These are phyloP conservation scores for Grapholita molesta DNA, from an alignment of 1,140 invertebrate species.

Conservation along the genomic window DNA sequence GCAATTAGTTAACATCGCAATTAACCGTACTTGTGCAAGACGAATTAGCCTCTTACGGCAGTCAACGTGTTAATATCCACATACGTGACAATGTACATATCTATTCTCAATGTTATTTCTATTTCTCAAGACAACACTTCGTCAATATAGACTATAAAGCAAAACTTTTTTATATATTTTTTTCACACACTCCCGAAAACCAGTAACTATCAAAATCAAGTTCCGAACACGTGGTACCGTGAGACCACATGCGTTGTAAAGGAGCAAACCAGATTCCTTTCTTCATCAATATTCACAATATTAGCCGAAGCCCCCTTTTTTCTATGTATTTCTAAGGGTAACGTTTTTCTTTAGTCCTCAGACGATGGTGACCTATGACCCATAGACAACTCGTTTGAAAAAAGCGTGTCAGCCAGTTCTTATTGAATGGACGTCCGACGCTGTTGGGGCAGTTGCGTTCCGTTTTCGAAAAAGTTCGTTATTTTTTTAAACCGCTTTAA, in stretches of 20 bases:
- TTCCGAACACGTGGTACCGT: conserved; percentile 58
- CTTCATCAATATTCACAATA: conserved; percentile 78
- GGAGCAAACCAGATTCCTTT: conserved; percentile 68
- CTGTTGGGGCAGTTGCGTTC: conserved; percentile 36
- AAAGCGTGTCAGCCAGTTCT: conserved; percentile 56
- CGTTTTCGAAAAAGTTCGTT: conserved; percentile 16
- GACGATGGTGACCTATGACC: conserved; percentile 68
- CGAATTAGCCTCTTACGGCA: no score
- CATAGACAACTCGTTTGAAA: conserved; percentile 66
- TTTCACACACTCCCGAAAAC: conserved; percentile 13
- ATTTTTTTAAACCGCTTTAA: not conserved
- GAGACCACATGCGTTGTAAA: conserved; percentile 66
- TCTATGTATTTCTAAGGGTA: conserved; percentile 48
- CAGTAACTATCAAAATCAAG: conserved; percentile 38
- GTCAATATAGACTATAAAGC: conserved; percentile 20
- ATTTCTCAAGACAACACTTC: no score
- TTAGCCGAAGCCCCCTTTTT: conserved; percentile 69
- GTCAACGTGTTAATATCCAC: no score
- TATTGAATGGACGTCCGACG: conserved; percentile 42
- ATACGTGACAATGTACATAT: no score
- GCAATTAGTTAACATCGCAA: no score
- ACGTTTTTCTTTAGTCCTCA: conserved; percentile 56
- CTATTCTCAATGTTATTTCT: no score
- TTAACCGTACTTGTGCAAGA: no score
- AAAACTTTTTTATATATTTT: conserved; percentile 25